Conservation (phyloP, 2,888 invertebrate genomes). For the Oscheius sp. region DNA sequence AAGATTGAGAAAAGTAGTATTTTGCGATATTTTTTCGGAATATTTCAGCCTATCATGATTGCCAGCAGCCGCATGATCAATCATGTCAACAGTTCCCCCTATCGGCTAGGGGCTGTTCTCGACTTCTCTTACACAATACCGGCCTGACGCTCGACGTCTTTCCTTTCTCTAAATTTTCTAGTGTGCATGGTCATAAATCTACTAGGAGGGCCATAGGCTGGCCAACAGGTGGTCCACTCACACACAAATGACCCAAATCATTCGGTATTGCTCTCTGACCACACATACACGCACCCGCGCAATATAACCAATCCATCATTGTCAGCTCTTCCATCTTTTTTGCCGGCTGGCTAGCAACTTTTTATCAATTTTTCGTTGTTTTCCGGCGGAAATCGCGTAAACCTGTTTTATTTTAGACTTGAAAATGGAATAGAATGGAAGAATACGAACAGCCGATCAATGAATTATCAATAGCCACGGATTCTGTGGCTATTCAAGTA, state of each 20-base stretch:
- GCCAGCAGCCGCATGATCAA: no score
- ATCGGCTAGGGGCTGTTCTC: constrained; percentile 5
- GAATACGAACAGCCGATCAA: constrained; percentile 42
- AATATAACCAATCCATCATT: neutral
- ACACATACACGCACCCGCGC: constrained; percentile 1
- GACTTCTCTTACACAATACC: neutral
- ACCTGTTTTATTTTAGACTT: neutral
- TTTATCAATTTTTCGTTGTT: neutral
- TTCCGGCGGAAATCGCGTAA: neutral
- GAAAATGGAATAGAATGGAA: constrained; percentile 33
- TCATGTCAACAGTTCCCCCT: no score
- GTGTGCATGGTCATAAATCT: constrained; percentile 25
- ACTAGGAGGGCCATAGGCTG: constrained; percentile 1
- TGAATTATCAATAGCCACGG: constrained; percentile 42
- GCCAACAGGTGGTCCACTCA: constrained; percentile 22
- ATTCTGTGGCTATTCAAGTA: constrained; percentile 47
- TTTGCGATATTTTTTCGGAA: no score
- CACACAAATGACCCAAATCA: constrained; percentile 27
- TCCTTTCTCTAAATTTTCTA: neutral
- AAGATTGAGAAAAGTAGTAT: no score
- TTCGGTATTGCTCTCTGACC: neutral
- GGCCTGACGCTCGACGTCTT: neutral
- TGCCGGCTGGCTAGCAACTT: neutral
- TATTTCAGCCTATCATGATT: no score
- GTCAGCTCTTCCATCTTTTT: neutral